Conservation (phyloP, 2,113 vertebrate species). For the Trematomus loennbergii region DNA sequence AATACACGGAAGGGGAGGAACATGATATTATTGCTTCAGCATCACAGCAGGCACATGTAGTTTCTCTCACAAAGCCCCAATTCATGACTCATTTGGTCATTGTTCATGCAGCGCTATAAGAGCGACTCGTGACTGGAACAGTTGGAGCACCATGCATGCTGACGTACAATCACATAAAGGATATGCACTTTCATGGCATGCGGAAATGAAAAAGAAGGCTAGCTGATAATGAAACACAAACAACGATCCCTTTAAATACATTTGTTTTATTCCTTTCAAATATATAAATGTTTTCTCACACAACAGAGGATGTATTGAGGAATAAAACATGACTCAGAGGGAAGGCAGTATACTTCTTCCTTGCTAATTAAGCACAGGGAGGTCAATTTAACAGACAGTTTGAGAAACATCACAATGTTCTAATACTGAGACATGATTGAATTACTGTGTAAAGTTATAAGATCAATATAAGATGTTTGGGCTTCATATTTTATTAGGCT, state of each 20-base stretch:
- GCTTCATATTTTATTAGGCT: no score
- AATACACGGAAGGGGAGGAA: background rate
- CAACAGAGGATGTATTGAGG: background rate
- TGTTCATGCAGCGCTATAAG: constrained; percentile 6
- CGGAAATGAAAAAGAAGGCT: background rate
- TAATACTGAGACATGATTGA: no score
- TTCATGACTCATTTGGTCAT: constrained; percentile 2
- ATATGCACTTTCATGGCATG: constrained; percentile 14
- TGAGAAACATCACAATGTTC: no score
- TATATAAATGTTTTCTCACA: background rate
- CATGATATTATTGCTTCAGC: constrained; percentile 1
- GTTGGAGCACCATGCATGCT: constrained; percentile 12
- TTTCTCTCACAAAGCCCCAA: constrained; percentile 8
- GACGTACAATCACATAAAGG: background rate
- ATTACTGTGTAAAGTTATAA: no score
- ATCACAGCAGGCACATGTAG: background rate
- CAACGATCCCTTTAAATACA: no score
- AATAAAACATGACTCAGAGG: background rate
- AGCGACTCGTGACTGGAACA: background rate
- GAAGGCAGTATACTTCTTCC: background rate
- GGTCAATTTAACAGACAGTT: no score
- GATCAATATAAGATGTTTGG: no score
- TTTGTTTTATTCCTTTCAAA: background rate
- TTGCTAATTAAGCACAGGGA: background rate
- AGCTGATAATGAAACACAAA: background rate